Conservation (phyloP, 2,113 vertebrate genomes). For the Heterotilapia buettikoferi region DNA sequence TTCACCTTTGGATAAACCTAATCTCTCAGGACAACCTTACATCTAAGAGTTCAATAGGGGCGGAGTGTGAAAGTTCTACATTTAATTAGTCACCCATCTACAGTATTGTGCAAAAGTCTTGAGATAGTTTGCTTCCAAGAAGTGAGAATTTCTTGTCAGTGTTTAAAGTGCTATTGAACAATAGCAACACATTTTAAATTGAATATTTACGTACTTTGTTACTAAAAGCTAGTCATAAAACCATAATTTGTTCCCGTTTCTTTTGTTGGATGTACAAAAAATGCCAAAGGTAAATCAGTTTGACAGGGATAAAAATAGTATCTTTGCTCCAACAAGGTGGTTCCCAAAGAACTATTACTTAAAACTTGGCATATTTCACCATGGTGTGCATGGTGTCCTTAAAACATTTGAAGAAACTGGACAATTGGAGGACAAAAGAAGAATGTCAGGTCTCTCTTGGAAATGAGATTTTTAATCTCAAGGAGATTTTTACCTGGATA, state of each 20-base stretch:
- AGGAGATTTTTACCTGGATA: not conserved
- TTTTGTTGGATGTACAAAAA: not conserved
- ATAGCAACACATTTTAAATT: too few species aligned
- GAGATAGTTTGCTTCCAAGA: not conserved
- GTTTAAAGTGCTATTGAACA: too few species aligned
- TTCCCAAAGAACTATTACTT: not conserved
- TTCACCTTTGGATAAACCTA: not conserved
- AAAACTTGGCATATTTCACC: not conserved
- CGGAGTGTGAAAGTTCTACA: not conserved
- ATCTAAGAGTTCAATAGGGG: not conserved
- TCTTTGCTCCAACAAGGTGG: not conserved
- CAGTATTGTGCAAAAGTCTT: not conserved
- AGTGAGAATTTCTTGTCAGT: not conserved
- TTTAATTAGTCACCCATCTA: not conserved
- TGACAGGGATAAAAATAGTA: not conserved
- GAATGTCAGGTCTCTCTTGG: fast-evolving
- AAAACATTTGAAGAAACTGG: not conserved
- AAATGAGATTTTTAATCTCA: not conserved
- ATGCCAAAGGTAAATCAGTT: not conserved
- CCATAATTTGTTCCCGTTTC: not conserved
- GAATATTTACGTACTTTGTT: fast-evolving
- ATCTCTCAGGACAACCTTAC: not conserved
- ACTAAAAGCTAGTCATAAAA: fast-evolving
- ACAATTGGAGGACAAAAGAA: not conserved
- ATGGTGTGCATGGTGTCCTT: not conserved